phyloP scores from a whole-genome alignment of 2,113 vertebrate species.

The Bolborhynchus lineola region DNA sequence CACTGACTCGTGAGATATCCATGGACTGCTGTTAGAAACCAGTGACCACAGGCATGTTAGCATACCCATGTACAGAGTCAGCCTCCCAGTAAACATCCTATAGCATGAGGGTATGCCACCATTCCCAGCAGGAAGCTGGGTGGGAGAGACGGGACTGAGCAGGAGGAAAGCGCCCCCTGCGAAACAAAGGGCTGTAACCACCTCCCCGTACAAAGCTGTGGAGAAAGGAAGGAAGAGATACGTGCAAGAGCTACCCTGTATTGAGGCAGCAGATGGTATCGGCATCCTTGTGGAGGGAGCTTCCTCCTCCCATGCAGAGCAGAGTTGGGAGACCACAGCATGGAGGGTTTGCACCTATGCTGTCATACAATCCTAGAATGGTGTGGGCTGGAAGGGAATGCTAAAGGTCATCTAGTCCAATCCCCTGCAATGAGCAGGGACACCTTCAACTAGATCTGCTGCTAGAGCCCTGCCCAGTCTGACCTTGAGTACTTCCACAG shows the following conservation, averaged over 20 bases:
- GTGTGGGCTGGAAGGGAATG: not conserved
- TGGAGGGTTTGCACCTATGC: not conserved
- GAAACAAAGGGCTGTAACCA: not conserved
- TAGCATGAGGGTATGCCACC: rapidly evolving
- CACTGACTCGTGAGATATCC: not conserved
- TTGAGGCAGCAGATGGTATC: not conserved
- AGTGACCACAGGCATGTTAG: not conserved
- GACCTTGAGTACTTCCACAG: not conserved
- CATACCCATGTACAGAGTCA: not conserved
- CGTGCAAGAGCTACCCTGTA: not conserved
- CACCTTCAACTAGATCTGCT: not conserved
- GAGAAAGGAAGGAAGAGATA: not conserved
- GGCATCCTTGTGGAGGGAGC: not conserved
- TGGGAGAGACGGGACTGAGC: rapidly evolving
- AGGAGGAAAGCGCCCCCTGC: not conserved
- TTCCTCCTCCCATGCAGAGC: not conserved
- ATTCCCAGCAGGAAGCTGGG: not conserved
- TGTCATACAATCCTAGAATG: rapidly evolving
- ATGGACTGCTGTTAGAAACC: rapidly evolving
- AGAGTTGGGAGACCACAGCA: not conserved
- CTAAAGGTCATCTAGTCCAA: not conserved
- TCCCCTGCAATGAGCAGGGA: not conserved
- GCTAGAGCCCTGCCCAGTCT: not conserved
- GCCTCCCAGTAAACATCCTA: not conserved
- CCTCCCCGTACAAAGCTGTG: not conserved